Base-by-base conservation (phyloP, 2,888 invertebrate species). In the Odontocerum albicorne region DNA sequence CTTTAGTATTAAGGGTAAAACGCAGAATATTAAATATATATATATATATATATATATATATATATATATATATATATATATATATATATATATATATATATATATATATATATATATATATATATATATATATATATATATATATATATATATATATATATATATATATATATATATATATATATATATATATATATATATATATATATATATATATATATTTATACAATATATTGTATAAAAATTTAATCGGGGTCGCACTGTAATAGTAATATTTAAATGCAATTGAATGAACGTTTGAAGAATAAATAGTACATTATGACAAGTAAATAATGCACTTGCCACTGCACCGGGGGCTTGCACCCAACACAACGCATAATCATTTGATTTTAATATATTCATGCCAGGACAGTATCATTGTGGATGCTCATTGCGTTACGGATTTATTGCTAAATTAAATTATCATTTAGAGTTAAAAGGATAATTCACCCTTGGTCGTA, bases 251-350 rank as follows among this genome's bases (percentile, higher is more conserved):
- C n/a, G n/a, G n/a, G n/a, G n/a, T n/a, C n/a, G n/a, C n/a, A n/a
- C n/a, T n/a, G n/a, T n/a, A n/a, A n/a, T n/a, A n/a, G n/a, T n/a
- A n/a, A n/a, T n/a, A n/a, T 38, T 49, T 49, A 49, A 49, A 49
- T 49, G 39, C 49, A 27, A 49, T 49, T 31, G 49, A 49, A 49
- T 49, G 22, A 49, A 27, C 33, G 15, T 38, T 35, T 27, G 49
- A 27, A 39, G 38, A 35, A 4, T 21, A 15, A 17, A 32, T 46
- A 7, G 22, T 17, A 36, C 46, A 31, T 35, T 20, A 38, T 38
- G 38, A 38, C 38, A 17, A 15, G 38, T 38, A 38, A 38, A 38
- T 38, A 38, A 38, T 38, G 38, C 38, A 38, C 38, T 38, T 38
- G 27, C 27, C 27, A n/a, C n/a, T n/a, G n/a, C n/a, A n/a, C 27